A percentile compares a stretch with the other conserved stretches of the same genome.
Evolutionary conservation across 2,797 vertebrate species (phyloP).

Genomic region (Argentina silus): DNA sequence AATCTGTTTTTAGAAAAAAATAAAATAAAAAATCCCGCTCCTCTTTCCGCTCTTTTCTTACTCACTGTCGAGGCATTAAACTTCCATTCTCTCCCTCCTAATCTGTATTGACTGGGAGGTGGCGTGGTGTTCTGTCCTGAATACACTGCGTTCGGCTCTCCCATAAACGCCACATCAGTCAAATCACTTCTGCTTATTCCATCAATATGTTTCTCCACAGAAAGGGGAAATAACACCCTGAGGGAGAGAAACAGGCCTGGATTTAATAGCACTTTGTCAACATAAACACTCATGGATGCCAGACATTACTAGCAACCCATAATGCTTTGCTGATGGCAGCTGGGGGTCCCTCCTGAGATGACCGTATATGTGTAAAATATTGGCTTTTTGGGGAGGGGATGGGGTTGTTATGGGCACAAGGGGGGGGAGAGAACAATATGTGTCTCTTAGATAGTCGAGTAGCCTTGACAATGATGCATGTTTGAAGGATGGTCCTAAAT

Average conservation of each 20-base stretch:
- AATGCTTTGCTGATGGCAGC: slow-evolving; percentile 14
- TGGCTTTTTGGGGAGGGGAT: slow-evolving; percentile 5
- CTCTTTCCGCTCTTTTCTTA: neutral
- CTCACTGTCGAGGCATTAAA: slow-evolving; percentile 11
- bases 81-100: neutral
- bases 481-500: slow-evolving; percentile 47
- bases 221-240: neutral
- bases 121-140: slow-evolving; percentile 1
- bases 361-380: slow-evolving; percentile 22
- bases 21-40: neutral
- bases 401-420: no score
- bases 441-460: slow-evolving; percentile 24
- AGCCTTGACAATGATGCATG: slow-evolving; percentile 39
- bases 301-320: slow-evolving; percentile 11
- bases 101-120: slow-evolving; percentile 23
- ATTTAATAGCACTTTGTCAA: slow-evolving; percentile 26
- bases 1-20: slow-evolving; percentile 12
- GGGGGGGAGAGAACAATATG: slow-evolving; percentile 16
- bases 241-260: slow-evolving; percentile 2
- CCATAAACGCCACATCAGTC: slow-evolving; percentile 20
- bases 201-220: slow-evolving; percentile 4
- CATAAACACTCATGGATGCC: slow-evolving; percentile 12
- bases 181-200: slow-evolving; percentile 23
- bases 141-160: neutral
- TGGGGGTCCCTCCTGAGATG: slow-evolving; percentile 6